A percentile compares a stretch with the other conserved stretches of the same genome.
Conservation (phyloP, 2,113 vertebrate genomes). For the Tichodroma muraria region DNA sequence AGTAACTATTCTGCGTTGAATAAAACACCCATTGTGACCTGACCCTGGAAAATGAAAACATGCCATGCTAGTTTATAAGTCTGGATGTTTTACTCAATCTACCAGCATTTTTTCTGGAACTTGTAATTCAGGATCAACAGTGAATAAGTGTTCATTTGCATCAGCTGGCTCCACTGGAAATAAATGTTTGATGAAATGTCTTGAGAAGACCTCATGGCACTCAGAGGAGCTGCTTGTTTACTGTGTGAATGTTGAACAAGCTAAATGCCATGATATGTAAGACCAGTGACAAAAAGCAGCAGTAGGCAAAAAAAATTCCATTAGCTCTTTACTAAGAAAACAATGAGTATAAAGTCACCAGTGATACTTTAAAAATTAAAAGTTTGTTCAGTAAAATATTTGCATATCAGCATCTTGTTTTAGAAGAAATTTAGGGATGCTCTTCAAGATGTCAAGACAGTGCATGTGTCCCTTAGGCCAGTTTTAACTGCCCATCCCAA, state of each 20-base stretch:
- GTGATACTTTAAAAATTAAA: background rate
- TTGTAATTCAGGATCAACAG: slow-evolving; percentile 5
- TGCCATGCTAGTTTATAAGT: slow-evolving; percentile 21
- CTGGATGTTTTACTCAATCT: background rate
- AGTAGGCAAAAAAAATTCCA: background rate
- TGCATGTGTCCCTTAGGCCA: background rate
- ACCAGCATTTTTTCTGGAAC: slow-evolving; percentile 1
- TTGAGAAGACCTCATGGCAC: background rate
- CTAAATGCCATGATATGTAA: background rate
- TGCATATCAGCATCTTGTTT: background rate
- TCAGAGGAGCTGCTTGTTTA: background rate
- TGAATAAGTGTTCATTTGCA: background rate
- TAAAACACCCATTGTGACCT: slow-evolving; percentile 38
- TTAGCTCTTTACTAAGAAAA: background rate
- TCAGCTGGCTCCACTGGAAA: background rate
- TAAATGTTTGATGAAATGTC: background rate
- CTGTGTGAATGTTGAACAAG: background rate
- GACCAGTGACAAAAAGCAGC: background rate
- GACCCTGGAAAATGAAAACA: background rate
- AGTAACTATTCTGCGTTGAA: slow-evolving; percentile 49
- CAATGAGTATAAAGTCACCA: background rate
- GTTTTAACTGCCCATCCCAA: background rate
- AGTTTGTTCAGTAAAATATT: background rate
- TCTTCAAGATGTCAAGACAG: background rate
- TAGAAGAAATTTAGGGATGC: background rate